These are phyloP conservation scores for Microctenopoma stevenorrisi DNA, from an alignment of 2,797 vertebrate species.

Conservation along the genomic window DNA sequence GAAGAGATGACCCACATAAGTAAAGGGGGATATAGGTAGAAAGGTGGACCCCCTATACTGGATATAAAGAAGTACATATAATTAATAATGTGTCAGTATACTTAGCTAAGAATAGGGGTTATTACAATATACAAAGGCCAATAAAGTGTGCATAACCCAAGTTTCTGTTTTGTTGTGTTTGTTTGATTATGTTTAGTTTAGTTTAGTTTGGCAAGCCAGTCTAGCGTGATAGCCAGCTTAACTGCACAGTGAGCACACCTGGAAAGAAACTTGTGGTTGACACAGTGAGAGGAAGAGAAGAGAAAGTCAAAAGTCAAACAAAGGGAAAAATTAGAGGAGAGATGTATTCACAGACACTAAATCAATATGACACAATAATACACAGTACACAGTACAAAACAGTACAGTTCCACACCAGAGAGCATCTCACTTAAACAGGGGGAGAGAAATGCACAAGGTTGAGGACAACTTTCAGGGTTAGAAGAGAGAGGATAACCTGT, in stretches of 20 bases:
- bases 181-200: slow-evolving; percentile 76
- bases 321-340: slow-evolving; percentile 80
- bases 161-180: slow-evolving; percentile 56
- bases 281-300: slow-evolving; percentile 86
- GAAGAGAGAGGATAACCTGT: slow-evolving; percentile 84
- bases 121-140: slow-evolving; percentile 69
- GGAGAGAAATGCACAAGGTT: slow-evolving; percentile 81
- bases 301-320: slow-evolving; percentile 83
- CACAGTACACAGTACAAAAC: slow-evolving; percentile 78
- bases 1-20: slow-evolving; percentile 79
- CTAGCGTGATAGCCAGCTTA: slow-evolving; percentile 88
- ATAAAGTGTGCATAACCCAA: slow-evolving; percentile 62
- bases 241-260: slow-evolving; percentile 91
- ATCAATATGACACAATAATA: slow-evolving; percentile 81
- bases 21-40: slow-evolving; percentile 75
- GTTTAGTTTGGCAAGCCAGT: slow-evolving; percentile 81
- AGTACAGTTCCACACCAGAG: slow-evolving; percentile 79
- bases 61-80: slow-evolving; percentile 71
- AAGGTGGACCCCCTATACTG: slow-evolving; percentile 83
- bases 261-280: slow-evolving; percentile 97
- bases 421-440: slow-evolving; percentile 74
- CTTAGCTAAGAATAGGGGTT: slow-evolving; percentile 72
- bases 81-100: slow-evolving; percentile 65
- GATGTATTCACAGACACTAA: slow-evolving; percentile 83
- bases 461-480: slow-evolving; percentile 80